Base-by-base conservation (phyloP, 1,140 invertebrate genomes). In the Cyclina sinensis region DNA sequence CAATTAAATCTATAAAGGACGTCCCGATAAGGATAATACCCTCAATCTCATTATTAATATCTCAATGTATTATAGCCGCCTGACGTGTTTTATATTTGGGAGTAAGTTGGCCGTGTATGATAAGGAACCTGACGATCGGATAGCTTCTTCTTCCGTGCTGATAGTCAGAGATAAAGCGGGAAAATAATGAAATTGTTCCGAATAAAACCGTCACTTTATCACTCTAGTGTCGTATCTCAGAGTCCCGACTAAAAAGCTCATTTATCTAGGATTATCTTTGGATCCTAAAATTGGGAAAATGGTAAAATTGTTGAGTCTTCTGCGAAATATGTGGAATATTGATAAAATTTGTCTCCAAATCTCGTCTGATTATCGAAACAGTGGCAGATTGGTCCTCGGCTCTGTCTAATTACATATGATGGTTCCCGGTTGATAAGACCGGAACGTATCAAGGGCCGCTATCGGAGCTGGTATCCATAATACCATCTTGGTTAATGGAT, bases 201-300 rank as follows among this genome's bases (percentile, higher is more conserved):
- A 80, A 87, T 87, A 87, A 87, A 87, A 59, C 85, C 85, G 74
- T 79, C 85, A 70, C 74, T 87, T 87, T 87, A 87, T 87, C 85
- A 87, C 85, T 30, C 11, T 12, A 37, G 37, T 79, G 76, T 78
- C 85, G 51, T 87, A 87, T 87, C 85, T 62, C 54, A 43, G 35
- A 51, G 51, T 78, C 62, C 74, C 57, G 85, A 87, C 85, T 79
- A 79, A 87, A 79, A 87, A 51, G 59, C 24, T 76, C 85, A 87
- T 87, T 80, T 87, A 79, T 87, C 85, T 79, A 12, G 85, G 76
- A 87, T 87, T 87, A 87, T 79, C 85, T 62, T 18, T 24, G 27
- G 12, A 86, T 59, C 48, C 84, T 73, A 18, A 78, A 86, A 86
- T 86, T 86, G 84, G 51, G 84, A 78, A 78, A 78, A 86, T 86